Evolutionary conservation across 2,888 invertebrate genomes (phyloP).

Genomic region (Nemotelus pantherinus): DNA sequence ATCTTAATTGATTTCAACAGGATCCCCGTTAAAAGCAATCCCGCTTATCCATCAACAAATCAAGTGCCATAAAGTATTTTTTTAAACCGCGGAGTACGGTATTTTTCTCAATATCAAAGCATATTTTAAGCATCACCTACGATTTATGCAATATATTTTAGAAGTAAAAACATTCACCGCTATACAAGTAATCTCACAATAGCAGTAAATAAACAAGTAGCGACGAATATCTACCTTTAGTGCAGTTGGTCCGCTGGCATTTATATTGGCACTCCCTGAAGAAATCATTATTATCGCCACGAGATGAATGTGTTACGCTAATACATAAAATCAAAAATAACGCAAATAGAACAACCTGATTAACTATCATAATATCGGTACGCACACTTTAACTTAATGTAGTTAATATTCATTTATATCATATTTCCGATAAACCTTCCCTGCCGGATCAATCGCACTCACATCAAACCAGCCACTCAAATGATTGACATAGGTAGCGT

Average conservation of each 20-base stretch:
- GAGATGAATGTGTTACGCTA: constrained; percentile 55
- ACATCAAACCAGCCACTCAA: not conserved
- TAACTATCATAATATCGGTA: constrained; percentile 9
- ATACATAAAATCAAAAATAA: not conserved
- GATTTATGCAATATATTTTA: too few relatives aligned
- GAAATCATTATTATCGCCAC: constrained; percentile 66
- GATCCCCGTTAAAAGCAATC: too few relatives aligned
- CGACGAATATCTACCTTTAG: constrained; percentile 58
- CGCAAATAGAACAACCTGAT: not conserved
- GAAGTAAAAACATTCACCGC: too few relatives aligned
- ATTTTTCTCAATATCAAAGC: too few relatives aligned
- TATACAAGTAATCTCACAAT: too few relatives aligned
- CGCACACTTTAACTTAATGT: not conserved
- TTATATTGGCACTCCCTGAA: constrained; percentile 66
- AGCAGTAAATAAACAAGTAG: too few relatives aligned
- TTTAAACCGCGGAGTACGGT: too few relatives aligned
- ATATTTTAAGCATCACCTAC: too few relatives aligned
- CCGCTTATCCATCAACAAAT: too few relatives aligned
- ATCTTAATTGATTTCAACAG: too few relatives aligned
- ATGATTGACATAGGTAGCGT: not conserved
- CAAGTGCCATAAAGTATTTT: too few relatives aligned
- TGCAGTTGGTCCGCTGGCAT: constrained; percentile 65
- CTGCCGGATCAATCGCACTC: too few relatives aligned
- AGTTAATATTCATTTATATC: constrained; percentile 2
- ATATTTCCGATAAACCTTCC: not conserved